A percentile compares a stretch with the other conserved stretches of the same genome.
These are phyloP conservation scores for Cyrtorhinus lividipennis DNA, from an alignment of 1,140 invertebrate genomes.

Conservation along the genomic window DNA sequence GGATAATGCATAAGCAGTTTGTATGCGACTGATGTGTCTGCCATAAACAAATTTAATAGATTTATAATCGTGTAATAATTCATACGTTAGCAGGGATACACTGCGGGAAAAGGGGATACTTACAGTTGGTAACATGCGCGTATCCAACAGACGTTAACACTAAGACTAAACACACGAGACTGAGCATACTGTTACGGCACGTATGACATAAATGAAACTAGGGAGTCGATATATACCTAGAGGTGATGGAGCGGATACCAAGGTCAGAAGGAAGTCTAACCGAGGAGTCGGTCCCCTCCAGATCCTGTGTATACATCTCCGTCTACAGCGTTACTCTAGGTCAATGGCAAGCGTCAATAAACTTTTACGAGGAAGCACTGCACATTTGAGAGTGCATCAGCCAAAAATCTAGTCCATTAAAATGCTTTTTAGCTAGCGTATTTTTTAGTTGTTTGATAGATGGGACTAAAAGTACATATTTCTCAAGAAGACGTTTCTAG, in stretches of 20 bases:
- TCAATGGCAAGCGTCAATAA: too few relatives aligned
- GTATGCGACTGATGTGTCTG: background rate
- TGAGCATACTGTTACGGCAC: background rate
- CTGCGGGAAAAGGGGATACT: background rate
- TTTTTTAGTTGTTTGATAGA: too few relatives aligned
- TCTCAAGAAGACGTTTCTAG: too few relatives aligned
- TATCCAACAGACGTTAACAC: background rate
- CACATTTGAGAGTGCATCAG: too few relatives aligned
- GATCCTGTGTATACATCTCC: too few relatives aligned
- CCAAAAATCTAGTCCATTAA: too few relatives aligned
- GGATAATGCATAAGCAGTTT: background rate
- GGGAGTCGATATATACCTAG: background rate
- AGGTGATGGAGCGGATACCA: background rate
- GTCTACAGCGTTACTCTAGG: too few relatives aligned
- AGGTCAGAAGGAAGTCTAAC: background rate
- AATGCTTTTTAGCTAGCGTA: too few relatives aligned
- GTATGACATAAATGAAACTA: background rate
- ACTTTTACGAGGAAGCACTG: too few relatives aligned
- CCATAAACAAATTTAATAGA: background rate
- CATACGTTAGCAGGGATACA: background rate
- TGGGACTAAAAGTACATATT: too few relatives aligned
- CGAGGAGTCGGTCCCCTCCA: background rate
- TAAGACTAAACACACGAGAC: background rate
- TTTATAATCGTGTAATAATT: too few relatives aligned
- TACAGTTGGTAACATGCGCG: background rate